These are phyloP conservation scores for Oxytorus armatus DNA, from an alignment of 2,888 invertebrate species.

Conservation along the genomic window DNA sequence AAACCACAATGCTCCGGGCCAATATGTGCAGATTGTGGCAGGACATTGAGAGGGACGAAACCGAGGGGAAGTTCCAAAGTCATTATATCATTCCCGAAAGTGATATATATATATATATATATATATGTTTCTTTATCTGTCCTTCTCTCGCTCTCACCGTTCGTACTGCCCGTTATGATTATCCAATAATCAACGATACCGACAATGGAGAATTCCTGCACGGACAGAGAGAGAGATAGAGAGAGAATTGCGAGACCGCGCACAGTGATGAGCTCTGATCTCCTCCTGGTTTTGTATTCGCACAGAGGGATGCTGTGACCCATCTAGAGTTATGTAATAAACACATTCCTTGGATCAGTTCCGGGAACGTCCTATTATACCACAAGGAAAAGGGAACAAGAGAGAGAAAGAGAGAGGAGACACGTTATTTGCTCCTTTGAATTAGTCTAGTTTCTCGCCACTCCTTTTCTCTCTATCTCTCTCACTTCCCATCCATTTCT, in stretches of 20 bases:
- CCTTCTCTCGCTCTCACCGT: not conserved
- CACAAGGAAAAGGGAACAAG: constrained; percentile 53
- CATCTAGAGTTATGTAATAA: constrained; percentile 78
- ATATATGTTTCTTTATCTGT: too few species aligned
- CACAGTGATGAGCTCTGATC: constrained; percentile 40
- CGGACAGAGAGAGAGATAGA: constrained; percentile 17
- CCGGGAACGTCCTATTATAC: constrained; percentile 72
- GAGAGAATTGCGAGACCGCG: constrained; percentile 26
- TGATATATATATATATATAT: not conserved
- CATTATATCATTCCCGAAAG: constrained; percentile 14
- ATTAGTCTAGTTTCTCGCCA: constrained; percentile 68
- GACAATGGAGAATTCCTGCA: constrained; percentile 61
- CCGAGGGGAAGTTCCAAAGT: not conserved
- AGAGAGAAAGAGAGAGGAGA: constrained; percentile 8
- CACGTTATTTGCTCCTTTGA: constrained; percentile 66
- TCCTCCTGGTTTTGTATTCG: constrained; percentile 40
- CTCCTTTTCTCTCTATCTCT: not conserved
- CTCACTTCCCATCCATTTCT: not conserved
- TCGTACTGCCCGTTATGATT: constrained; percentile 62
- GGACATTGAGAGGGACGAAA: not conserved
- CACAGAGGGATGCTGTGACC: constrained; percentile 19
- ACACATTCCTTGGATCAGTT: constrained; percentile 77
- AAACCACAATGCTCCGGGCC: not conserved
- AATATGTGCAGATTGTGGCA: not conserved
- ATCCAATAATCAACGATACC: constrained; percentile 67